Percentiles rank a stretch among this genome's conserved stretches.
phyloP scores from a whole-genome alignment of 2,888 invertebrate species.

The Sinohyriopsis cumingii region DNA sequence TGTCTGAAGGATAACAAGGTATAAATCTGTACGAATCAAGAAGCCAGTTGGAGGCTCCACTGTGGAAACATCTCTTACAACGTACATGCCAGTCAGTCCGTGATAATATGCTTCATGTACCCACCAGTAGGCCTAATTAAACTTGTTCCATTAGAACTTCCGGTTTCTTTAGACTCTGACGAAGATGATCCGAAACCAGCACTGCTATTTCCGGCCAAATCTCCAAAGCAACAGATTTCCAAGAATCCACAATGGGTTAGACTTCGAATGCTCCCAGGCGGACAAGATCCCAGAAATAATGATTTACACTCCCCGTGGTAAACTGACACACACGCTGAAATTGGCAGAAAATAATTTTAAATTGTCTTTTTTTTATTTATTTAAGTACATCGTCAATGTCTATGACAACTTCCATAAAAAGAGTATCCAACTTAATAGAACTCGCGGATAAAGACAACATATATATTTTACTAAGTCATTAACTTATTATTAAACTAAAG shows the following conservation, averaged over 20 bases:
- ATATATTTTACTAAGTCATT: too few relatives aligned
- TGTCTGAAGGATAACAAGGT: too few relatives aligned
- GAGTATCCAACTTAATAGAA: too few relatives aligned
- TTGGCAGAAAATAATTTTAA: not conserved
- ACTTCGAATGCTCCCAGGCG: conserved; percentile 15
- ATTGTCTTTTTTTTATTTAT: not conserved
- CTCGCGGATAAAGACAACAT: too few relatives aligned
- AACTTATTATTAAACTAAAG: too few relatives aligned
- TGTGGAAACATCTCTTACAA: not conserved
- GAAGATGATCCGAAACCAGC: not conserved
- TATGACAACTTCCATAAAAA: too few relatives aligned
- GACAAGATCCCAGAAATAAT: conserved; percentile 15
- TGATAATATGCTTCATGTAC: not conserved
- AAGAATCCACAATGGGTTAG: conserved; percentile 33
- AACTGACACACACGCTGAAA: conserved; percentile 15
- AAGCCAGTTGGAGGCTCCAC: not conserved
- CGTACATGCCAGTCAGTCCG: not conserved
- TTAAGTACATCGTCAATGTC: too few relatives aligned
- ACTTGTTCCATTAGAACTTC: conserved; percentile 6
- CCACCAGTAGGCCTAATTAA: not conserved
- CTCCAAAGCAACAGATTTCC: conserved; percentile 17
- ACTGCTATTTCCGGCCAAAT: not conserved
- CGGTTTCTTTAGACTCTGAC: not conserved
- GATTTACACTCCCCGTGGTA: conserved; percentile 19
- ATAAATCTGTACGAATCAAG: too few relatives aligned